Percentiles rank a stretch among this genome's conserved stretches.
Conservation (phyloP, 2,797 vertebrate species). For the Lepus townsendii region DNA sequence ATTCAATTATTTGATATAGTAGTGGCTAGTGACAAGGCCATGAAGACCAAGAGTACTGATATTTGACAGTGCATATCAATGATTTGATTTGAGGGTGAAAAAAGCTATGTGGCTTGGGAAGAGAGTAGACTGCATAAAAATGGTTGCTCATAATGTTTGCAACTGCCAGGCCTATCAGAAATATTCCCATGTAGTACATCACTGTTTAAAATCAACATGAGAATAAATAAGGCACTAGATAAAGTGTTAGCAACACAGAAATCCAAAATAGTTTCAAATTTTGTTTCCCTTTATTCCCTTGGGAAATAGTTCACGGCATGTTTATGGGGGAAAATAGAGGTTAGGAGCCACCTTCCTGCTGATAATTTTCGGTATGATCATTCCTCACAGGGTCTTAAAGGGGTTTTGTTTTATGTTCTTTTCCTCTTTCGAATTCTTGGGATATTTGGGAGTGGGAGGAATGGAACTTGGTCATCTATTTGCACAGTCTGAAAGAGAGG, state of each 20-base stretch:
- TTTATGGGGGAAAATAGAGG: not conserved
- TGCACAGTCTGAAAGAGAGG: not conserved
- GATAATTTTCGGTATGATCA: conserved; percentile 71
- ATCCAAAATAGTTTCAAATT: conserved; percentile 80
- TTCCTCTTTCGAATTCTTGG: conserved; percentile 67
- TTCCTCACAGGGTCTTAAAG: conserved; percentile 71
- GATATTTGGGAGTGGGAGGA: not conserved
- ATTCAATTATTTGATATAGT: not conserved
- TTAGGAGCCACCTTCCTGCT: not conserved
- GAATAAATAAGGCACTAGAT: conserved; percentile 86
- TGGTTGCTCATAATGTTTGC: not conserved
- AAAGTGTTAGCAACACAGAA: conserved; percentile 82
- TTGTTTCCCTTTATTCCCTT: conserved; percentile 38
- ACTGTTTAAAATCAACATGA: conserved; percentile 54
- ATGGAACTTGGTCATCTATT: not conserved
- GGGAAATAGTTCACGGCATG: conserved; percentile 71
- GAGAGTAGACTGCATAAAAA: not conserved
- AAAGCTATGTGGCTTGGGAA: not conserved
- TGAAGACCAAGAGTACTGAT: not conserved
- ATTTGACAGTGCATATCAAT: not conserved
- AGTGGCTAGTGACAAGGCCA: not conserved
- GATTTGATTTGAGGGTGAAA: not conserved
- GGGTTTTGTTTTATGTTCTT: not conserved
- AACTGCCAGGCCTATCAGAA: not conserved
- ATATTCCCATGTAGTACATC: not conserved